These are phyloP conservation scores for Morone chrysops DNA, from an alignment of 2,113 vertebrate species.

Conservation along the genomic window DNA sequence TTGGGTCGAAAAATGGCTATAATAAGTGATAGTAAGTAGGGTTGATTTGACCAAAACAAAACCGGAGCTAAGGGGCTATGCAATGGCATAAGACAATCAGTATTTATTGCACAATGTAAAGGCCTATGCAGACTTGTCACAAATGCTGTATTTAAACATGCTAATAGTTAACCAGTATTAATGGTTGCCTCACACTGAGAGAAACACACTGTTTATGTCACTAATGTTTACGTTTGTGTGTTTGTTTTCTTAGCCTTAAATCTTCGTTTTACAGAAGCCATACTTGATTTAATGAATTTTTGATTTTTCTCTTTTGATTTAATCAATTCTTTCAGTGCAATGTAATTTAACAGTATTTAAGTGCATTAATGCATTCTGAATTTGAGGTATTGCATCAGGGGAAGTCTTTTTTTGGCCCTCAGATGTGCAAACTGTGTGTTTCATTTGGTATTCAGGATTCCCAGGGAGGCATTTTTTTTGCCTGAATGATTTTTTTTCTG, in stretches of 20 bases:
- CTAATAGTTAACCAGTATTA: conserved; percentile 22
- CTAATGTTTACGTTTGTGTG: conserved; percentile 40
- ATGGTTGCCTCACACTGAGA: conserved; percentile 22
- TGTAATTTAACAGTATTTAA: conserved; percentile 54
- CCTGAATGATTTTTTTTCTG: conserved; percentile 34
- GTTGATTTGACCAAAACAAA: conserved; percentile 73
- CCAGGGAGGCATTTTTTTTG: conserved; percentile 12
- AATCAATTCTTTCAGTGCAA: conserved; percentile 44
- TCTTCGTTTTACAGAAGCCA: conserved; percentile 66
- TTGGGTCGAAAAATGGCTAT: neutral
- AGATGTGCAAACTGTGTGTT: conserved; percentile 12
- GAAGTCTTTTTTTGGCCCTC: neutral
- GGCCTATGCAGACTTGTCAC: conserved; percentile 59
- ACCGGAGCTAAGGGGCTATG: conserved; percentile 53
- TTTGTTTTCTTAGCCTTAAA: conserved; percentile 38
- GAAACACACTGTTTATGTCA: conserved; percentile 24
- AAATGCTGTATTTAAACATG: conserved; percentile 37
- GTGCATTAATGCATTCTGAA: conserved; percentile 32
- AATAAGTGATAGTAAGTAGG: neutral
- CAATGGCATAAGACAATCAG: conserved; percentile 75
- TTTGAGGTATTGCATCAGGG: conserved; percentile 16
- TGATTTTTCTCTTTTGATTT: conserved; percentile 50
- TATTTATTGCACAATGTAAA: conserved; percentile 74
- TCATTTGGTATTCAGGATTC: conserved; percentile 6
- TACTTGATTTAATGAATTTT: conserved; percentile 53